phyloP scores from a whole-genome alignment of 2,888 invertebrate species.

The Galeruca laticollis region DNA sequence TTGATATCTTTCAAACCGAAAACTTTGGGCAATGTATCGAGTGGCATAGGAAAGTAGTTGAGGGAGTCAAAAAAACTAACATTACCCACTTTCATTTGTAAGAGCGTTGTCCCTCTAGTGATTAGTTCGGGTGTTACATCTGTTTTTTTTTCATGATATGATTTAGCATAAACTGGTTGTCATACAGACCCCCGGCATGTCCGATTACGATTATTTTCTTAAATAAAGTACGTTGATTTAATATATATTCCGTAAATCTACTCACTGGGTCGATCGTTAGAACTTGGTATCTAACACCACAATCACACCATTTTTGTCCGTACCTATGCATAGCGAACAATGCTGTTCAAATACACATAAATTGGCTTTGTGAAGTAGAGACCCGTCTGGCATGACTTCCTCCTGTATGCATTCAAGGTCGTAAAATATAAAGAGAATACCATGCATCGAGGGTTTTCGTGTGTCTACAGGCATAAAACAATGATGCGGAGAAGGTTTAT shows the following conservation, averaged over 20 bases:
- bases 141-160: constrained; percentile 29
- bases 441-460: constrained; percentile 25
- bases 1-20: constrained; percentile 41
- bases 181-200: constrained; percentile 24
- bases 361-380: constrained; percentile 36
- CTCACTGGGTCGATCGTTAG: not conserved
- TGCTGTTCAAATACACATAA: constrained; percentile 37
- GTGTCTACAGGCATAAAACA: constrained; percentile 12
- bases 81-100: constrained; percentile 29
- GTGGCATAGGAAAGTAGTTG: constrained; percentile 8
- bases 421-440: constrained; percentile 35
- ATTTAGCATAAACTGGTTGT: constrained; percentile 34
- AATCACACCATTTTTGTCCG: constrained; percentile 21
- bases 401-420: constrained; percentile 39
- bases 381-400: constrained; percentile 20
- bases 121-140: constrained; percentile 34
- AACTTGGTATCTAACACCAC: constrained; percentile 25
- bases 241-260: not conserved
- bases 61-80: constrained; percentile 52
- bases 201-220: constrained; percentile 21
- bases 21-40: constrained; percentile 39
- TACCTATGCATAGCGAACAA: constrained; percentile 31
- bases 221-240: constrained; percentile 11
- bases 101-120: constrained; percentile 38
- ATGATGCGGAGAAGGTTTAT: not conserved